A percentile compares a stretch with the other conserved stretches of the same genome.
These are phyloP conservation scores for Rhea americana DNA, from an alignment of 2,113 vertebrate genomes.

Conservation along the genomic window DNA sequence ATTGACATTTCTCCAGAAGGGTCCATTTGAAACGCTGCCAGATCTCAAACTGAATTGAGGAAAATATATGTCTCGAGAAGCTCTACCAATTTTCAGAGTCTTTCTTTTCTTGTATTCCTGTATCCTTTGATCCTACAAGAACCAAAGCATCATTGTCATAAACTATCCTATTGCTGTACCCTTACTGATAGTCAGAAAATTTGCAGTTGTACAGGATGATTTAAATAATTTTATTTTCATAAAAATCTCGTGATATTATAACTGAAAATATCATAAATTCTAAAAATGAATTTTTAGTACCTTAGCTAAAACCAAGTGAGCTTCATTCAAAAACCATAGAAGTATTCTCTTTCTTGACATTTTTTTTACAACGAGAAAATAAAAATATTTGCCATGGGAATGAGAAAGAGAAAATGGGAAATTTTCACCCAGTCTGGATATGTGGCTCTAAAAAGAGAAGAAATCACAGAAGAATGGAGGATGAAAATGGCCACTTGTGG, in stretches of 20 bases:
- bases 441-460: neutral
- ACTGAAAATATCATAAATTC: neutral
- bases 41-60: neutral
- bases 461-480: neutral
- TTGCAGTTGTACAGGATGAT: neutral
- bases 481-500: neutral
- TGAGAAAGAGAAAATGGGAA: neutral
- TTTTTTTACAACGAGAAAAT: too few relatives aligned
- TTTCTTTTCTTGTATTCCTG: neutral
- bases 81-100: neutral
- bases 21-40: conserved; percentile 15
- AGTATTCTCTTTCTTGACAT: too few relatives aligned
- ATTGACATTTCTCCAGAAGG: neutral
- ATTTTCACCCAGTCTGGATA: neutral
- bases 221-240: neutral
- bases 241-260: neutral
- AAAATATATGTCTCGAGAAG: neutral
- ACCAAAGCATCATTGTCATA: neutral
- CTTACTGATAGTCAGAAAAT: neutral
- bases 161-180: neutral
- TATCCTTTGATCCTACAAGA: rapidly evolving
- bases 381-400: neutral
- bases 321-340: neutral
- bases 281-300: neutral
- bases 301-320: neutral